Base-by-base conservation (phyloP, 1,140 invertebrate species). In the Hyles euphorbiae region DNA sequence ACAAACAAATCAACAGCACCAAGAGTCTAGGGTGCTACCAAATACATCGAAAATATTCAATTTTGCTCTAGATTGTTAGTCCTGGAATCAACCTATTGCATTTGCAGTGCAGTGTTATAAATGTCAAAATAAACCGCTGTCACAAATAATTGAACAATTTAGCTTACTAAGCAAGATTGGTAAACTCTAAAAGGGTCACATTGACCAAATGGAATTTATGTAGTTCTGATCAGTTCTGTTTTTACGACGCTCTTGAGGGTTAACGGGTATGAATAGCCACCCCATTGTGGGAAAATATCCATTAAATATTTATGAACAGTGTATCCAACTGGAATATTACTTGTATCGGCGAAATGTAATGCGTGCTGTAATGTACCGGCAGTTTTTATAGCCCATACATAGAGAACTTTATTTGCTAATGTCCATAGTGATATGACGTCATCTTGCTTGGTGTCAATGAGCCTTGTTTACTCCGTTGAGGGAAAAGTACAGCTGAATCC, bases 281-380 rank as follows among this genome's bases (percentile, higher is more conserved):
- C 81, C 81, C 79, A 83, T 85, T 88, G 83, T 86, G 83, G 83
- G 82, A 88, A 87, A 83, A 87, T 81, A 72, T 83, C 76, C 81
- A 81, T 87, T 83, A 85, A 88, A 88, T 88, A 88, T 88, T 86
- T 86, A 88, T 86, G 76, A 79, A 70, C 66, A 56, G 70, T 77
- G 70, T 71, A 72, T 72, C 61, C 70, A 68, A 56, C 62, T 60
- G 53, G 61, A 72, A 67, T 75, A 76, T 78, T 73, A 70, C 71
- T 71, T 67, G 65, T 67, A 72, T 74, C 69, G 61, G 66, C 68
- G 60, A 74, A 75, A 74, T 73, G 75, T 75, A 70, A 74, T 68
- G 67, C 56, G 58, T 67, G 65, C 63, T 60, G 67, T 69, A 74
- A 78, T 76, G 65, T 70, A 63, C 63, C 69, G 61, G 56, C 55